A percentile compares a stretch with the other conserved stretches of the same genome.
phyloP scores from a whole-genome alignment of 2,888 invertebrate species.

The Lasioglossum villosulum region DNA sequence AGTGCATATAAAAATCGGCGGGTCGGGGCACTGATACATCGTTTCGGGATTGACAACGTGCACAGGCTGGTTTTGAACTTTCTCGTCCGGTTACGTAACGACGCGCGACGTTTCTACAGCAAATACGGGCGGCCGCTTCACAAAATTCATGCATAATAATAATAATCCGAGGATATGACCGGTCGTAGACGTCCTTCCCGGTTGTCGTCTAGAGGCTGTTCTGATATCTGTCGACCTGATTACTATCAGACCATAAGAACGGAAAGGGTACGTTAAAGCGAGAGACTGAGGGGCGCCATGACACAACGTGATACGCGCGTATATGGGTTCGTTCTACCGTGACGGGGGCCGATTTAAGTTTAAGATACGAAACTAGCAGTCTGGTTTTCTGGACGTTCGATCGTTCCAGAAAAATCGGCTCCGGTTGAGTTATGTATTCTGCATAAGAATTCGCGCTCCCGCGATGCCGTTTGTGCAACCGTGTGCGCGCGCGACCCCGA shows the following conservation, averaged over 20 bases:
- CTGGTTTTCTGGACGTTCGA: conserved; percentile 24
- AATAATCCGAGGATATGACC: conserved; percentile 53
- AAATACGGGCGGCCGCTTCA: conserved; percentile 48
- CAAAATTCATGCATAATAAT: conserved; percentile 60
- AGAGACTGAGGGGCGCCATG: conserved; percentile 55
- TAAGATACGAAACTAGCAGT: conserved; percentile 62
- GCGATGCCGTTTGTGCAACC: conserved; percentile 23
- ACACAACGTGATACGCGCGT: conserved; percentile 59
- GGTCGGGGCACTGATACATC: neutral
- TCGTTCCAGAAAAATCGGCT: conserved; percentile 22
- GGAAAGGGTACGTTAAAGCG: conserved; percentile 48
- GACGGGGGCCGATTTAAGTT: conserved; percentile 61
- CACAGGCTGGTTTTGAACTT: conserved; percentile 29
- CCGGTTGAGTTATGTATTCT: conserved; percentile 18
- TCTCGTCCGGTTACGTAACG: conserved; percentile 50
- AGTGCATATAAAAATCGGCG: neutral
- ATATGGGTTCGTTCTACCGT: conserved; percentile 63
- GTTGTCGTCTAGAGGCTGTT: conserved; percentile 69
- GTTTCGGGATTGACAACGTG: conserved; percentile 29
- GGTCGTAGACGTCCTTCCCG: conserved; percentile 71
- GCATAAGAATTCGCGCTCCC: conserved; percentile 17
- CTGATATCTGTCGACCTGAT: conserved; percentile 62
- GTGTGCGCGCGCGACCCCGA: neutral
- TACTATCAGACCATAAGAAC: conserved; percentile 59
- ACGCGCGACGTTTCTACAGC: conserved; percentile 11